Base-by-base conservation (phyloP, 1,140 invertebrate genomes). In the Drosophila suzukii region DNA sequence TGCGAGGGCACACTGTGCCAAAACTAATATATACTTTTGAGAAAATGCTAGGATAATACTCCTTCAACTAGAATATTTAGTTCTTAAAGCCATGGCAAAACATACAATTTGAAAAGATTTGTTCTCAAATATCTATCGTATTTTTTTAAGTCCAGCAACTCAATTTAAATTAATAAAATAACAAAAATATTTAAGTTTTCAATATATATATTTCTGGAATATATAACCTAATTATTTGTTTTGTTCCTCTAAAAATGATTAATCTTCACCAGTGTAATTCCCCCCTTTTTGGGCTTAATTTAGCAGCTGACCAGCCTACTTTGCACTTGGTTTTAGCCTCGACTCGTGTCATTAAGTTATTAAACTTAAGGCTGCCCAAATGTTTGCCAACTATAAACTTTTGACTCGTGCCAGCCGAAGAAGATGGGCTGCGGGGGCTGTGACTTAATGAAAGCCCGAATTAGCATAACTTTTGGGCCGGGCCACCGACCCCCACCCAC, bases 341-440 rank as follows among this genome's bases (percentile, higher is more conserved):
- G 82, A 79, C 83, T 82, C 71, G 68, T 75, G 80, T 81, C 81
- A 89, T 89, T 89, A 89, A 89, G 84, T 78, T 89, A 84, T 89
- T 89, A 81, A 89, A 78, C 68, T 68, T 84, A 63, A 89, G 81
- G 75, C 84, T 62, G 61, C 43, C 57, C 68, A 81, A 88, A 88
- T 80, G 77, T 88, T 86, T 79, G 78, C 71, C 73, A 88, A 83
- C 79, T 86, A 86, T 84, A 73, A 78, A 78, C 72, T 74, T 80
- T 78, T 80, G 81, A 84, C 76, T 89, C 70, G 58, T 75, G 62
- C 73, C 39, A 44, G 50, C 46, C 47, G 54, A 44, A 58, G 54
- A 53, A 38, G 46, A 39, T 60, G 67, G 39, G 41, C 43, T 60
- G 20, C 49, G 38, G 60, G 24, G 32, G 51, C 43, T 88, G 75